Evolutionary conservation across 2,113 vertebrate species (phyloP), one percentile per base, ranked within the genome.

Genomic region (Elephantulus edwardii): DNA sequence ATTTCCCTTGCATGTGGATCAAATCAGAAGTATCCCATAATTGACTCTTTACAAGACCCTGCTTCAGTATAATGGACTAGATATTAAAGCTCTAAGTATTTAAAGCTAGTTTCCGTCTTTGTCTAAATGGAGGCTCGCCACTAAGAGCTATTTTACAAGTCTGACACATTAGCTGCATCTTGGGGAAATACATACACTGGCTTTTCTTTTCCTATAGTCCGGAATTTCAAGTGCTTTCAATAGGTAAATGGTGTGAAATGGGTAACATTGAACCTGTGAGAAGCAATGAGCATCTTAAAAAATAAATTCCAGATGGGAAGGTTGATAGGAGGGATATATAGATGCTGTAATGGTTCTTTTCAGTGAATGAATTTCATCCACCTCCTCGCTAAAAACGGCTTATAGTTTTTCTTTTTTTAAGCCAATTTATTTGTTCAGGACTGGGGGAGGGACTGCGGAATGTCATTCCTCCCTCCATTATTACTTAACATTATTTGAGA

Each of bases 31-130:
- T 95, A 98, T 98, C 98, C 98, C 96, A 98, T 99, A 99, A 99
- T 99, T 99, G 99, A 99, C 98, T 99, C 98, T 99, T 99, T 99
- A 99, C 98, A 98, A 98, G 98, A 97, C 98, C 98, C 97, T 96
- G 98, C 98, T 98, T 98, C 97, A 97, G 98, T 97, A 97, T 99
- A 99, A 99, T 99, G 98, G 98, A 99, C 98, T 98, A 98, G 98
- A 99, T 99, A 99, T 99, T 99, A 99, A 99, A 99, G 98, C 98
- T 98, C 98, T 96, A 98, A 98, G 98, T 98, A 98, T 99, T 99
- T 99, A 98, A 99, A 99, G 98, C 95, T 94, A 96, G 97, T 98
- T 98, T 98, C 99, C 98, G 98, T 97, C 97, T 97, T 97, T 98
- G 97, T 97, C 98, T 96, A 96, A 98, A 98, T 97, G 98, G 96